Evolutionary conservation across 2,113 vertebrate species (phyloP), one percentile per base, ranked within the genome.

Genomic region (Pampusana beccarii): DNA sequence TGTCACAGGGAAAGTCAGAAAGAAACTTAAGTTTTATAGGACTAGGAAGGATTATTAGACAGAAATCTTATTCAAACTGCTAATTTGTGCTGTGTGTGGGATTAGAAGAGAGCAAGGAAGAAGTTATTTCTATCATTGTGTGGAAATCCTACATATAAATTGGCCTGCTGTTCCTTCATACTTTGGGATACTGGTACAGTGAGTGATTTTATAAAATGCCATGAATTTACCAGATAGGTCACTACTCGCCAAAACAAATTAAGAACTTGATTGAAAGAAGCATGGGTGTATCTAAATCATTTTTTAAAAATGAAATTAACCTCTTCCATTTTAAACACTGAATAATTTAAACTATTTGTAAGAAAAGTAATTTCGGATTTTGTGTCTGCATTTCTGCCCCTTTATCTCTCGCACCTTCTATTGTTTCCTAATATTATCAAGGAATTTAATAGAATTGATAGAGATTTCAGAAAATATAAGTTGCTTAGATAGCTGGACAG

Each of bases 11-110:
- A 61, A 91, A 95, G 71, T 81, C 24, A 93, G 74, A 87, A 86
- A 33, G 86, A 78, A 94, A 42, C 11, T 10, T 36, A 74, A 80
- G 4, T 42, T 94, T 97, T 94, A 85, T 70, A 64, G 53, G 70
- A 80, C 90, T 86, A 95, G 65, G 66, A 81, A 93, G 20, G 11
- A 92, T 79, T 95, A 91, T 78, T 82, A 93, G 71, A 13, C 33
- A 85, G 23, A 91, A 70, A 60, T 82, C 33, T 73, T 93, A 40
- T 62, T 94, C 33, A 42, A 85, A 90, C 8, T 36, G 36, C 42
- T 88, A 5, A 62, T 90, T 96, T 57, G 40, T 66, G 54, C 71
- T 85, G 6, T 29, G 8, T 58, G 14, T 65, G 34, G 44, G 67
- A 82, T 86, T 75, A 74, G 21, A 82, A 79, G 7, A 85, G 11